phyloP scores from a whole-genome alignment of 2,113 vertebrate genomes.

The Glaucidium brasilianum region DNA sequence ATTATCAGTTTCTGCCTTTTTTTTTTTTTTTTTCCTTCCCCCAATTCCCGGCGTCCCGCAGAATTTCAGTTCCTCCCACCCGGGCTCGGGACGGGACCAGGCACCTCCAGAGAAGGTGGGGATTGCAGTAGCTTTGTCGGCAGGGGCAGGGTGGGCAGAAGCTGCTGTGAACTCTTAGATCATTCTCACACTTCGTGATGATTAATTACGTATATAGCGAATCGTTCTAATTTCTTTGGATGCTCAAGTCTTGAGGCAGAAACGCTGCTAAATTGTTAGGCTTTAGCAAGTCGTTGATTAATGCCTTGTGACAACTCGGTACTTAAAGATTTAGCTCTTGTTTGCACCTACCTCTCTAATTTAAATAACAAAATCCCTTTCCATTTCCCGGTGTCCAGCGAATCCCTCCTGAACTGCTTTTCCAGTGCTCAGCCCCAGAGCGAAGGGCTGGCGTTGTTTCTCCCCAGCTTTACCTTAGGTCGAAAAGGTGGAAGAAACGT shows the following conservation, averaged over 20 bases:
- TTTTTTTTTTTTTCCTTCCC: no score
- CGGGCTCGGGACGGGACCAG: background rate
- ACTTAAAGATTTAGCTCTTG: background rate
- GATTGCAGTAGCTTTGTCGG: background rate
- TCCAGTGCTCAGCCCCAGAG: background rate
- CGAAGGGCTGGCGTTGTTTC: background rate
- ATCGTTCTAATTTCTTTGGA: background rate
- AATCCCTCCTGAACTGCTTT: background rate
- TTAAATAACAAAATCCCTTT: background rate
- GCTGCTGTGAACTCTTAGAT: background rate
- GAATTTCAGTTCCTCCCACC: background rate
- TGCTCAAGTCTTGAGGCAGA: background rate
- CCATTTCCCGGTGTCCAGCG: background rate
- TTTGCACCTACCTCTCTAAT: background rate
- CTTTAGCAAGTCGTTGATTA: background rate
- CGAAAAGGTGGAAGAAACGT: background rate
- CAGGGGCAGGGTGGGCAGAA: background rate
- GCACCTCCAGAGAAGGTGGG: background rate
- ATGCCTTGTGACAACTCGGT: background rate
- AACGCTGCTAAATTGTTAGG: background rate
- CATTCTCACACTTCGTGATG: background rate
- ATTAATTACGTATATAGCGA: fast-evolving
- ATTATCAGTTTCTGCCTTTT: fast-evolving
- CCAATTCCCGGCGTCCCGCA: background rate
- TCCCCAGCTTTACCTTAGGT: background rate